Evolutionary conservation across 2,888 invertebrate species (phyloP), one percentile per base, ranked within the genome.

Genomic region (Oithona nana): DNA sequence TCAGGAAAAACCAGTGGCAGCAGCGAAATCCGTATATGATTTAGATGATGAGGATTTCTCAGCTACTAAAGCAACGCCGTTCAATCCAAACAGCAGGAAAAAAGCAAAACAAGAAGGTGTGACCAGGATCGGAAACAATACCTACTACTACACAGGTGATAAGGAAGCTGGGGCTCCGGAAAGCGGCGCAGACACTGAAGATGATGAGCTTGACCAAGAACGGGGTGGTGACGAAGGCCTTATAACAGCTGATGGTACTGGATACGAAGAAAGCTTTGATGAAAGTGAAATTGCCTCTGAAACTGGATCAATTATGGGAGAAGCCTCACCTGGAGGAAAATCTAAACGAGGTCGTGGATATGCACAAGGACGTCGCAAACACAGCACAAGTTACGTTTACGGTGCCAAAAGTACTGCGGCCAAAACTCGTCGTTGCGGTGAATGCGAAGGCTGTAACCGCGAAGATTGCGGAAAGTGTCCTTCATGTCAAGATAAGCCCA

Each of bases 91-190:
- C 8, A 39, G 31, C 6, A 28, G 28, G 20, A 22, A 16, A n/a
- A 24, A 20, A 26, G 30, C 57, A 20, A 49, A 59, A 28, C 22
- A 28, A 6, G 61, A 61, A 16, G 51, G 51, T n/a, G 61, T 61
- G n/a, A 61, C 61, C 24, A 61, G 31, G 31, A 29, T 61, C 2
- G 61, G 61, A 11, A 61, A 61, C 54, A 61, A 61, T 20, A 61
- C 31, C 30, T 61, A 61, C 31, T 61, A 30, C 54, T 61, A 61
- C 28, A 54, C 61, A 3, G 61, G 61, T 1, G 28, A 28, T 8
- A 39, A 57, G 30, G n/a, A 30, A 20, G 30, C 20, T 13, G 6
- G 1, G 1, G 22, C 20, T 4, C 4, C 13, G 3, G 57, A 28
- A 8, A 26, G 31, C n/a, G 49, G 24, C 6, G 59, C 48, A 24